A percentile compares a stretch with the other conserved stretches of the same genome.
These are phyloP conservation scores for Spilogale gracilis DNA, from an alignment of 2,113 vertebrate species.

Conservation along the genomic window DNA sequence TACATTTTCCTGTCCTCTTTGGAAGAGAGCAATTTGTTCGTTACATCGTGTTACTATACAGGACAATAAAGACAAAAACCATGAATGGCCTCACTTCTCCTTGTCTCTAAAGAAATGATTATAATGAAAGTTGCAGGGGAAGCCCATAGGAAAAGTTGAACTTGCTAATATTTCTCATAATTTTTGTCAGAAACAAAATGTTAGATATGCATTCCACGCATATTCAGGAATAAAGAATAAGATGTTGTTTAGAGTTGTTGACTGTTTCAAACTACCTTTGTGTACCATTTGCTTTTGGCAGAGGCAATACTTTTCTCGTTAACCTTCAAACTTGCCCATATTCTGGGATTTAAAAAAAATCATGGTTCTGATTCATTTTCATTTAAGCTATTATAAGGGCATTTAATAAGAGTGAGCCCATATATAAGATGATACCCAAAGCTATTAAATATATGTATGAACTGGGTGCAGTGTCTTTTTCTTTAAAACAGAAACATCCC, in stretches of 20 bases:
- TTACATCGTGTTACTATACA: background rate
- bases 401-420: conserved; percentile 41
- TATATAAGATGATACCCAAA: background rate
- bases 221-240: conserved; percentile 61
- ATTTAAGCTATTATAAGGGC: conserved; percentile 47
- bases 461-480: conserved; percentile 11
- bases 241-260: background rate
- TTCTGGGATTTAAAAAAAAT: background rate
- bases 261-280: conserved; percentile 28
- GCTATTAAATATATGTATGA: background rate
- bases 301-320: conserved; percentile 40
- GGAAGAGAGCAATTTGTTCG: background rate
- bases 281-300: conserved; percentile 31
- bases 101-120: conserved; percentile 37
- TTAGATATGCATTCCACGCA: conserved; percentile 1
- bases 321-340: conserved; percentile 38
- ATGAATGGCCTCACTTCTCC: background rate
- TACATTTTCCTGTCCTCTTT: background rate
- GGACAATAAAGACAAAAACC: background rate
- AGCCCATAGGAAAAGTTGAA: conserved; percentile 17
- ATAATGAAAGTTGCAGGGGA: background rate
- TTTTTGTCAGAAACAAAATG: conserved; percentile 37
- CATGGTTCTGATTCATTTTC: conserved; percentile 35
- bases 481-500: conserved; percentile 58
- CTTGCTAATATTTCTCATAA: conserved; percentile 42